A percentile compares a stretch with the other conserved stretches of the same genome.
These are phyloP conservation scores for Aplodontia rufa DNA, from an alignment of 2,113 vertebrate species.

Conservation along the genomic window DNA sequence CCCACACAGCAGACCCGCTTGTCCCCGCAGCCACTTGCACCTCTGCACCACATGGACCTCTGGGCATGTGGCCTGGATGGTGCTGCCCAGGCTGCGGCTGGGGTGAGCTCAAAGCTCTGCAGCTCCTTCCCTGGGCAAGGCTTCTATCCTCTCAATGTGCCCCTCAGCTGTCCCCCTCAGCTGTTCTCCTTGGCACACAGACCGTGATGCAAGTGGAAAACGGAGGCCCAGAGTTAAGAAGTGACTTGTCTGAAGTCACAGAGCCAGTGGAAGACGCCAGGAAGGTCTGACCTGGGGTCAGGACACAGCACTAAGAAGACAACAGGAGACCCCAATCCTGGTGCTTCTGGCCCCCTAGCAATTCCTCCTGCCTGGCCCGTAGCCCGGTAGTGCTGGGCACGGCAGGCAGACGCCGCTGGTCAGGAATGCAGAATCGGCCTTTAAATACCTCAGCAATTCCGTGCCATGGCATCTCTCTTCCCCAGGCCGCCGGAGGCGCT, in stretches of 20 bases:
- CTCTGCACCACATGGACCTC: rapidly evolving
- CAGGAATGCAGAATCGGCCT: slow-evolving; percentile 53
- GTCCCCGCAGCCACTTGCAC: rapidly evolving
- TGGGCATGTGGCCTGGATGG: rapidly evolving
- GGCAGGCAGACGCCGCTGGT: not conserved
- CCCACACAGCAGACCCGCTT: not conserved
- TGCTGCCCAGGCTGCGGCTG: no score
- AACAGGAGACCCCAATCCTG: rapidly evolving
- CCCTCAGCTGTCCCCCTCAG: rapidly evolving
- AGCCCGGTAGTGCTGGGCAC: not conserved
- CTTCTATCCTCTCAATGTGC: not conserved
- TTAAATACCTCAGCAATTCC: slow-evolving; percentile 42
- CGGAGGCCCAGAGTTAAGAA: not conserved
- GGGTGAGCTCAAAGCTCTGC: rapidly evolving
- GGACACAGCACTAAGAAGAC: not conserved
- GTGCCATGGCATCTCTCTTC: not conserved
- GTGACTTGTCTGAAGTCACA: not conserved
- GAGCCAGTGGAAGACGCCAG: not conserved
- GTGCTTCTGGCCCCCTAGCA: not conserved
- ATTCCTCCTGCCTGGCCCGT: not conserved
- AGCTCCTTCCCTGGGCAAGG: not conserved
- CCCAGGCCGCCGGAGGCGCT: not conserved
- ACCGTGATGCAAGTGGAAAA: rapidly evolving
- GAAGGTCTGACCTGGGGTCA: not conserved
- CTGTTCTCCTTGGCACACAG: not conserved